Percentiles rank a stretch among this genome's conserved stretches.
phyloP scores from a whole-genome alignment of 2,888 invertebrate genomes.

The Noctua fimbriata region DNA sequence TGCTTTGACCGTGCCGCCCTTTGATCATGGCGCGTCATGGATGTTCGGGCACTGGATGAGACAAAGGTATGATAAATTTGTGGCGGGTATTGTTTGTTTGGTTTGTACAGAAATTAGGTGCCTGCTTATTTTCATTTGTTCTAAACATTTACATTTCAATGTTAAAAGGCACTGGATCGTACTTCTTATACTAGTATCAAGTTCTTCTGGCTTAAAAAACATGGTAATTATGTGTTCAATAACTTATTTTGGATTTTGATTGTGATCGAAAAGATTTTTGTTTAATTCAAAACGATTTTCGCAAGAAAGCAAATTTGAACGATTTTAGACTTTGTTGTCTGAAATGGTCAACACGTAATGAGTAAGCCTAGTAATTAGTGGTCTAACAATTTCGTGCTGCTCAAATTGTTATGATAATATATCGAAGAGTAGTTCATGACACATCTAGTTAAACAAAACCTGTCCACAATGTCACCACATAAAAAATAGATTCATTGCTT shows the following conservation, averaged over 20 bases:
- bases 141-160: neutral
- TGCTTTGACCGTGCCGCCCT: slow-evolving; percentile 78
- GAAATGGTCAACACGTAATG: neutral
- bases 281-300: neutral
- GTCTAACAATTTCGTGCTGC: neutral
- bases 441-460: slow-evolving; percentile 51
- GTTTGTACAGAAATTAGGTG: neutral
- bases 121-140: neutral
- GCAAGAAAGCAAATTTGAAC: neutral
- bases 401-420: neutral
- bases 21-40: slow-evolving; percentile 72
- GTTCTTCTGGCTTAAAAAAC: neutral
- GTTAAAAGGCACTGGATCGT: neutral
- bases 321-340: neutral
- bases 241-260: neutral
- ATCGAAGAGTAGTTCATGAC: neutral
- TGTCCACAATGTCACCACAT: slow-evolving; percentile 61
- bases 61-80: neutral
- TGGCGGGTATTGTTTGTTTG: neutral
- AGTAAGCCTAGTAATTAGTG: neutral
- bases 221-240: neutral
- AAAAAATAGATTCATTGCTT: slow-evolving; percentile 67
- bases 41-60: slow-evolving; percentile 33
- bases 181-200: neutral
- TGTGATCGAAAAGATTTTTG: neutral